Evolutionary conservation across 2,888 invertebrate species (phyloP), one percentile per base, ranked within the genome.

Genomic region (Teleogryllus oceanicus): DNA sequence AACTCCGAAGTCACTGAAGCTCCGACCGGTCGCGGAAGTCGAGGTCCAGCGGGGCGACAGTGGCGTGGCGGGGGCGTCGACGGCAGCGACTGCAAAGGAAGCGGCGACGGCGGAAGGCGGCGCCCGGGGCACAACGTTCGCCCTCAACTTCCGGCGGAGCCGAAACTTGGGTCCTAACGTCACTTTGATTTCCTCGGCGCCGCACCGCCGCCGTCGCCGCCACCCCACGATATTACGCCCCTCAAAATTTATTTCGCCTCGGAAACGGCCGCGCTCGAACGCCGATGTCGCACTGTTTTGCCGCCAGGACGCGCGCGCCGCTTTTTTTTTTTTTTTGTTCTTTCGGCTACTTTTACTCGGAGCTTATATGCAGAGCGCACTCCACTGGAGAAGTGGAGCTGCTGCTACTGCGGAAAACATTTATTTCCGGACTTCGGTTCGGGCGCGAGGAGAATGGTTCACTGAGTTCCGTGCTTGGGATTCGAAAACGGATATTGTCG

Each of bases 231-330:
- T 62, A 62, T 62, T 62, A 62, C 62, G 62, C 62, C 62, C 62
- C 13, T 37, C 37, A n/a, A 62, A 62, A 62, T 62, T 62, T 62
- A 62, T 62, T 62, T 62, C 62, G 13, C 62, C 62, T n/a, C n/a
- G 16, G 62, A 37, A 62, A 13, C 62, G 62, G 62, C 62, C 16
- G 62, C 13, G 37, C n/a, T 62, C 62, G 62, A 62, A 62, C n/a
- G 62, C 62, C 62, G 13, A 62, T 62, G 62, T 62, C n/a, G 62
- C 62, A n/a, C 62, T 62, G 62, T n/a, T 62, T 62, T 62, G 62
- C 62, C 62, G n/a, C 62, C 62, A 62, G 62, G 62, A 62, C 62
- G 62, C 62, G n/a, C 62, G 62, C n/a, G 12, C n/a, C n/a, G 62
- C 8, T n/a, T 4, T 62, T 62, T 62, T n/a, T 62, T 62, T 62